Percentiles rank a stretch among this genome's conserved stretches.
phyloP scores from a whole-genome alignment of 2,888 invertebrate species.

The Graphium colonna region DNA sequence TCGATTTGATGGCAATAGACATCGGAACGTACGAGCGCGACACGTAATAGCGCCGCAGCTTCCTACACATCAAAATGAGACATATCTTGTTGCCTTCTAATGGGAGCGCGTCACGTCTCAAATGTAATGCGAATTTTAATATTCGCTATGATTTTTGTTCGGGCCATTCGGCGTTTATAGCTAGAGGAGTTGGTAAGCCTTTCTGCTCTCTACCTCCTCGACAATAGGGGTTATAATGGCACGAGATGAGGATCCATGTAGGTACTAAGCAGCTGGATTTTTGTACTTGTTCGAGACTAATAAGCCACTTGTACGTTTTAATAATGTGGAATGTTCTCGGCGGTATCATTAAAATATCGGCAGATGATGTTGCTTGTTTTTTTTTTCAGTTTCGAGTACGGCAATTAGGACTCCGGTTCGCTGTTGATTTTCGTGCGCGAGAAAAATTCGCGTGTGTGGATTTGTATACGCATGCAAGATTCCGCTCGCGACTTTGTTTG shows the following conservation, averaged over 20 bases:
- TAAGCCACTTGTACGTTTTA: conserved; percentile 66
- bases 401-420: conserved; percentile 7
- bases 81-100: conserved; percentile 60
- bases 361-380: conserved; percentile 14
- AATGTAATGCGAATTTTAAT: conserved; percentile 50
- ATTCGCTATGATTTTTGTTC: conserved; percentile 51
- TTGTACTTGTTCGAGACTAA: conserved; percentile 53
- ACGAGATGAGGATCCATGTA: conserved; percentile 32
- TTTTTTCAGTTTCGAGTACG: conserved; percentile 8
- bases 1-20: conserved; percentile 23
- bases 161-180: conserved; percentile 21
- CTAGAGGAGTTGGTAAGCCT: not conserved
- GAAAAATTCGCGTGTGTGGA: not conserved
- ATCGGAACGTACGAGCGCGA: conserved; percentile 2
- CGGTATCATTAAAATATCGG: conserved; percentile 40
- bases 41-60: conserved; percentile 35
- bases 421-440: conserved; percentile 1
- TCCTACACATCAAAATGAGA: conserved; percentile 48
- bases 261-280: conserved; percentile 21
- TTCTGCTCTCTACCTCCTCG: conserved; percentile 7
- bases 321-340: conserved; percentile 41
- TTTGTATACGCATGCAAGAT: too few species aligned
- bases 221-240: conserved; percentile 23
- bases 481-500: too few species aligned
- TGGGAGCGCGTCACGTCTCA: conserved; percentile 50